A percentile compares a stretch with the other conserved stretches of the same genome.
phyloP scores from a whole-genome alignment of 2,797 vertebrate genomes.

The Erpetoichthys calabaricus region DNA sequence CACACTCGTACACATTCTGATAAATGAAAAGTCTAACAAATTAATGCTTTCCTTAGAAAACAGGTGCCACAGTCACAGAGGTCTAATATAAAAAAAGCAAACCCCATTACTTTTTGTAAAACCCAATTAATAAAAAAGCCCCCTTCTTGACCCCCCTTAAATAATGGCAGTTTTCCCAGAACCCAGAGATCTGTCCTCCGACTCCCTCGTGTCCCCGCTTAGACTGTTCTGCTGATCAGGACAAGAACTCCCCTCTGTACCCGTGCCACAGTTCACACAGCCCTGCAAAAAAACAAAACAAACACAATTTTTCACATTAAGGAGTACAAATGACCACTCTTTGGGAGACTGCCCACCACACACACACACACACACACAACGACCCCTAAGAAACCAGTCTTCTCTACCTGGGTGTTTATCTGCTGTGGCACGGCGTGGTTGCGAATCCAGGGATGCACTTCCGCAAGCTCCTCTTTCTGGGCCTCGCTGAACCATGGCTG shows the following conservation, averaged over 20 bases:
- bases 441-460: slow-evolving; percentile 64
- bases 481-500: slow-evolving; percentile 67
- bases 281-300: slow-evolving; percentile 28
- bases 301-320: background rate
- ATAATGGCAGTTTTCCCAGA: too few relatives aligned
- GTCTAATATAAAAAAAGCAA: too few relatives aligned
- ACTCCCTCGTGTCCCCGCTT: too few relatives aligned
- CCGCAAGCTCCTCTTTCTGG: slow-evolving; percentile 65
- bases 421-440: slow-evolving; percentile 49
- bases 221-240: too few relatives aligned
- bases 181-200: too few relatives aligned
- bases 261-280: slow-evolving; percentile 33
- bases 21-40: too few relatives aligned
- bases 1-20: too few relatives aligned
- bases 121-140: too few relatives aligned
- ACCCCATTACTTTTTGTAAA: too few relatives aligned
- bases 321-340: background rate
- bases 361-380: background rate
- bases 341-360: background rate
- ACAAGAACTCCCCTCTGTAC: background rate
- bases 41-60: too few relatives aligned
- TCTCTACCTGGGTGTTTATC: slow-evolving; percentile 48
- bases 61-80: too few relatives aligned
- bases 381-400: background rate
- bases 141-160: too few relatives aligned